Evolutionary conservation across 2,113 vertebrate genomes (phyloP), one percentile per base, ranked within the genome.

Genomic region (Pionites leucogaster): DNA sequence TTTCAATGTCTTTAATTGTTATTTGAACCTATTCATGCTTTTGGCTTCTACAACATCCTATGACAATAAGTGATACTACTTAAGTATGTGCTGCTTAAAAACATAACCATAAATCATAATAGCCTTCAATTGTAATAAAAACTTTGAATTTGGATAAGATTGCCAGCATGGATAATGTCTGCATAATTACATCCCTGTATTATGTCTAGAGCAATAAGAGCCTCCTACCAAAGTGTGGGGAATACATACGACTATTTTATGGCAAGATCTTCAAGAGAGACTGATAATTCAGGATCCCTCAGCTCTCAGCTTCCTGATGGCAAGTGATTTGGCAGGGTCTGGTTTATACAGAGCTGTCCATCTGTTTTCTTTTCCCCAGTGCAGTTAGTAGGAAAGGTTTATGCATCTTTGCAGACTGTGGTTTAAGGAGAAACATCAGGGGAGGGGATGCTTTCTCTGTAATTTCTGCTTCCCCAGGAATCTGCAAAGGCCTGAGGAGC

Each of bases 31-130:
- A 31, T 47, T 92, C 35, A 3, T 59, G 47, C 42, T 92, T 85
- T 84, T 96, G 92, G 91, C 91, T 93, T 59, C 64, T 63, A 27
- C 59, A 23, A 6, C 1, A 1, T 25, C 71, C 25, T 33, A 47
- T 55, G 83, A 86, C 88, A 84, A 60, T 5, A 33, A 82, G 22
- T 76, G 71, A 84, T 62, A 37, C 31, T 84, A 23, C 81, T 62
- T 77, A 52, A 91, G 69, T 62, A 76, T 29, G 37, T 53, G 41
- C 28, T 64, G 42, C n/a, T 91, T 93, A 19, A 86, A 90, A 84
- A 31, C 77, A 88, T 11, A 44, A 29, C 53, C 63, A 71, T 59
- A 64, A 78, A 93, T 95, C 91, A 84, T 60, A 83, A 69, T 7
- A 47, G 47, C n/a, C 60, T 90, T 91, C 80, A 64, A 13, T 84